Evolutionary conservation across 2,888 invertebrate species (phyloP).

Genomic region (Erebia palarica): DNA sequence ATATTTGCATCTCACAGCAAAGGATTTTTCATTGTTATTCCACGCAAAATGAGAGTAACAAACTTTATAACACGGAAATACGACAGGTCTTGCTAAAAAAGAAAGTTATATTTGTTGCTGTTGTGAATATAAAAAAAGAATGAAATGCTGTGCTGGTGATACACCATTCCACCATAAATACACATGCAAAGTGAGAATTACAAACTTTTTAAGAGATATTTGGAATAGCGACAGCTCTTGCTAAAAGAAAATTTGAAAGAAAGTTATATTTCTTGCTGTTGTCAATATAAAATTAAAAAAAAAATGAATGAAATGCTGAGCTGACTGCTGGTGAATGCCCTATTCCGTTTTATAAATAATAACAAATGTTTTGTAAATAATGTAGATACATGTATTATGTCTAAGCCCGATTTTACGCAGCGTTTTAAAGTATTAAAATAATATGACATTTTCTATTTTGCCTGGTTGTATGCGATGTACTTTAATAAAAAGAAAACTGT

Average conservation of each 20-base stretch:
- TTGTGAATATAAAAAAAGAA: not conserved
- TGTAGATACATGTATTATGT: too few species aligned
- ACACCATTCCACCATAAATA: too few species aligned
- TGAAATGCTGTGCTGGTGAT: not conserved
- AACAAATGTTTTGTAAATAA: too few species aligned
- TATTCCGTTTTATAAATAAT: too few species aligned
- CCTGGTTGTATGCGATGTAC: too few species aligned
- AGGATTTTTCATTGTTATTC: constrained; percentile 24
- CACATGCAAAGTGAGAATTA: constrained; percentile 15
- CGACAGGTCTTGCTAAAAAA: constrained; percentile 13
- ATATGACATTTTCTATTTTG: too few species aligned
- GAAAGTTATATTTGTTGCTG: constrained; percentile 19
- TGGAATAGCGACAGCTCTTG: constrained; percentile 15
- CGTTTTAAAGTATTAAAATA: too few species aligned
- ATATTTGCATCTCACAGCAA: constrained; percentile 5
- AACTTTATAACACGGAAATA: constrained; percentile 17
- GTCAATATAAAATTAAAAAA: too few species aligned
- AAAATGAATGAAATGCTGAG: not conserved
- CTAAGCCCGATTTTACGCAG: too few species aligned
- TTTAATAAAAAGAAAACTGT: too few species aligned
- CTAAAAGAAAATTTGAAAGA: constrained; percentile 18
- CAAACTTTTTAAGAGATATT: constrained; percentile 18
- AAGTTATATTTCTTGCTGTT: constrained; percentile 17
- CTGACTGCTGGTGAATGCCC: too few species aligned
- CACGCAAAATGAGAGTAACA: constrained; percentile 16